Conservation (phyloP, 2,113 vertebrate species). For the Brachyhypopomus gauderio region DNA sequence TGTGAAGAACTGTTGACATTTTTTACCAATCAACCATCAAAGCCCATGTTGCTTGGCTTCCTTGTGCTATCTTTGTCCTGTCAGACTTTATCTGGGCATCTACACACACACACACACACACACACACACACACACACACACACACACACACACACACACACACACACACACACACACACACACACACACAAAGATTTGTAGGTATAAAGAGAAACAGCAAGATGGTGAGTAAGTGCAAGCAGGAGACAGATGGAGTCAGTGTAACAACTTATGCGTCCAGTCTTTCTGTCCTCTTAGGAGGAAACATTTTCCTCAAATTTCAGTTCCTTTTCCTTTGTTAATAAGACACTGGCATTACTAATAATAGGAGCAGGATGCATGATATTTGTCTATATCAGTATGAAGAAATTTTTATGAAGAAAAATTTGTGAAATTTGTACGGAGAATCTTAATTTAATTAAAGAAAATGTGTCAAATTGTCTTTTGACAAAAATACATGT, state of each 20-base stretch:
- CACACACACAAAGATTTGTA: conserved; percentile 6
- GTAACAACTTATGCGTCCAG: no score
- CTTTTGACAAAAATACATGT: no score
- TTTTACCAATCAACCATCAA: conserved; percentile 57
- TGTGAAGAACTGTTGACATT: conserved; percentile 54
- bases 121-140: conserved; percentile 5
- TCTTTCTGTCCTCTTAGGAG: no score
- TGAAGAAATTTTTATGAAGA: no score
- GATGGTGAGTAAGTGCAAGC: background rate
- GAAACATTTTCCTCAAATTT: no score
- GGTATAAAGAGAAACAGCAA: background rate
- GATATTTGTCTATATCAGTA: no score
- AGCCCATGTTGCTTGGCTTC: conserved; percentile 29
- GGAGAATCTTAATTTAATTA: no score
- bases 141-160: conserved; percentile 2
- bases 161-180: conserved; percentile 3
- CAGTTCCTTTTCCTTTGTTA: background rate
- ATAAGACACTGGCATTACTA: background rate
- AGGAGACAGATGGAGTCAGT: background rate
- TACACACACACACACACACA: conserved; percentile 24
- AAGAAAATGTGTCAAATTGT: no score
- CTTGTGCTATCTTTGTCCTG: conserved; percentile 37
- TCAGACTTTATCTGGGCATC: conserved; percentile 37
- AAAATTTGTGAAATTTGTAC: no score
- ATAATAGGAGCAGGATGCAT: background rate